Conservation (phyloP, 2,113 vertebrate genomes). For the Prunella himalayana region DNA sequence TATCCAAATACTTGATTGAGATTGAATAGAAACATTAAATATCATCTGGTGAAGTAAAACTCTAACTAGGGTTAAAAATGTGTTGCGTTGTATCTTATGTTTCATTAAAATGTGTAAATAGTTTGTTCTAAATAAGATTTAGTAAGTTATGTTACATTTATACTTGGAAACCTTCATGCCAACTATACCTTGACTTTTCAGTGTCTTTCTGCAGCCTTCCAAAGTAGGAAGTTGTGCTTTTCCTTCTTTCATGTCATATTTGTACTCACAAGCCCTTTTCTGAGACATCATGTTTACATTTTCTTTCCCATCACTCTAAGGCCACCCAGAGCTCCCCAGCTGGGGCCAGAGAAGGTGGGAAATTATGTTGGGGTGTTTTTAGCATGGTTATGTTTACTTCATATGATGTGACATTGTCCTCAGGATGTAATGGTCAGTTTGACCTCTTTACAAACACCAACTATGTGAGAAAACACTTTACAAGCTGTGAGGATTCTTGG, state of each 20-base stretch:
- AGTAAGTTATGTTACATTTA: not conserved
- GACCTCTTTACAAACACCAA: not conserved
- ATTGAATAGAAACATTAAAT: not conserved
- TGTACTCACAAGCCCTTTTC: not conserved
- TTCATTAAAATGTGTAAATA: not conserved
- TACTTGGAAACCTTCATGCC: not conserved
- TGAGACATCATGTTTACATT: not conserved
- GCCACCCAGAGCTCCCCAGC: not conserved
- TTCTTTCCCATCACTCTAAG: not conserved
- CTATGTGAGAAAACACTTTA: not conserved
- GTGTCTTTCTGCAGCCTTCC: not conserved
- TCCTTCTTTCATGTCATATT: not conserved
- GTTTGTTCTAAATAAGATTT: not conserved
- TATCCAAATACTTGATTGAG: not conserved
- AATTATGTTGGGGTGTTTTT: rapidly evolving
- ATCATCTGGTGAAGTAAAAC: not conserved
- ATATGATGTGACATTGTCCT: not conserved
- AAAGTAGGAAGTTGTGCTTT: not conserved
- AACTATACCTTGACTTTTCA: not conserved
- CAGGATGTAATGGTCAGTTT: not conserved
- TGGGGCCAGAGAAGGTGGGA: not conserved
- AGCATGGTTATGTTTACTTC: not conserved
- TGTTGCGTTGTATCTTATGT: not conserved
- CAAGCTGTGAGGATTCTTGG: not conserved
- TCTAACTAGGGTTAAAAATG: not conserved